Evolutionary conservation across 53 echinoderm and acorn worm species (phyloP).

Genomic region (Echinarachnius parma): DNA sequence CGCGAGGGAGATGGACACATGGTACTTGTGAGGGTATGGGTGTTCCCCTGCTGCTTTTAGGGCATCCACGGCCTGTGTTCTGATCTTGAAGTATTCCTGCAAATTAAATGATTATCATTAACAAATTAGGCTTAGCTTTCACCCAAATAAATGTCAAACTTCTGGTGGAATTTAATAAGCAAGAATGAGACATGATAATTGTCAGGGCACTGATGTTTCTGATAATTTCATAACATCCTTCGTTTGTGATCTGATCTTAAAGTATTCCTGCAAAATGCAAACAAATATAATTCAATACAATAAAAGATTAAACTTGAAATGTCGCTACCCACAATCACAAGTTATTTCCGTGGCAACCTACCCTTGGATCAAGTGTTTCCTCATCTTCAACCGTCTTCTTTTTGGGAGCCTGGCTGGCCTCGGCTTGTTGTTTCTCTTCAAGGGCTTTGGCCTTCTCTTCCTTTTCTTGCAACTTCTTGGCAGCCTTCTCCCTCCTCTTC

Average conservation of each 20-base stretch:
- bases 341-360: constrained; percentile 35
- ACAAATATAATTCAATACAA: too few relatives aligned
- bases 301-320: too few relatives aligned
- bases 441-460: constrained; percentile 77
- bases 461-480: constrained; percentile 92
- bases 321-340: too few relatives aligned
- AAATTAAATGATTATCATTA: background rate
- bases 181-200: constrained; percentile 8
- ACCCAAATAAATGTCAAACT: too few relatives aligned
- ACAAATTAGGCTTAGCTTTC: too few relatives aligned
- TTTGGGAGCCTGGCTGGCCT: constrained; percentile 11
- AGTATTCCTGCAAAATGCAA: too few relatives aligned
- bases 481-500: constrained; percentile 97
- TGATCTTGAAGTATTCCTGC: constrained; percentile 94
- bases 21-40: constrained; percentile 93
- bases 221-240: background rate
- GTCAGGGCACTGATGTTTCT: background rate
- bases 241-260: background rate
- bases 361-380: constrained; percentile 82
- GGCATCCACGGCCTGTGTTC: constrained; percentile 76
- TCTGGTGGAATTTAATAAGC: background rate
- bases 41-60: constrained; percentile 69
- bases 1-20: constrained; percentile 72
- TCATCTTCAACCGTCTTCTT: constrained; percentile 87
- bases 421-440: constrained; percentile 56